These are phyloP conservation scores for Clytia hemisphaerica DNA, from an alignment of 30 jellyfish, hydroid and myxozoan genomes.

Conservation along the genomic window DNA sequence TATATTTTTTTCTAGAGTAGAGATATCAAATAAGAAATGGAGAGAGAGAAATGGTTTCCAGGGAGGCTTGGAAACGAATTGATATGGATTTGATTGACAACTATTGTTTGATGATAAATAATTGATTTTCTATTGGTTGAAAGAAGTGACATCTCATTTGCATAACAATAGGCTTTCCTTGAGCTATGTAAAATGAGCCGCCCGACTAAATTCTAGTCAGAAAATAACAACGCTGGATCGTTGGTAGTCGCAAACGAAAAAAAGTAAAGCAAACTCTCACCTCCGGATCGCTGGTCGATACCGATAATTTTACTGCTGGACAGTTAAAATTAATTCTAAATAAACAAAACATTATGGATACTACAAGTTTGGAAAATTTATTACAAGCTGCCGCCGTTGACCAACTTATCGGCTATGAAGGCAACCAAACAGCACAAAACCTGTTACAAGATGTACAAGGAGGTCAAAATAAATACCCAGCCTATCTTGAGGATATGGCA, in stretches of 20 bases:
- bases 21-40: too few species aligned
- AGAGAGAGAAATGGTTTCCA: too few species aligned
- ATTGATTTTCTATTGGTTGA: too few species aligned
- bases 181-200: not conserved
- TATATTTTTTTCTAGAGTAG: too few species aligned
- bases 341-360: slow-evolving; percentile 15
- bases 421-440: slow-evolving; percentile 23
- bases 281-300: slow-evolving; percentile 47
- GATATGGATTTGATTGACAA: too few species aligned
- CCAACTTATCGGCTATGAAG: slow-evolving; percentile 78
- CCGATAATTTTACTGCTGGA: slow-evolving; percentile 33
- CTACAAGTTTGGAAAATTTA: slow-evolving; percentile 61
- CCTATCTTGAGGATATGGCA: slow-evolving; percentile 52
- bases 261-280: not conserved
- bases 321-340: slow-evolving; percentile 8
- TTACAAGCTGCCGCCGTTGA: slow-evolving; percentile 94
- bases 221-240: slow-evolving; percentile 36
- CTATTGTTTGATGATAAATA: too few species aligned
- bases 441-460: slow-evolving; percentile 35
- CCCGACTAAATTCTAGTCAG: not conserved
- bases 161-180: not conserved
- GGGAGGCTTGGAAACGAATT: too few species aligned
- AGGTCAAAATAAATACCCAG: slow-evolving; percentile 47
- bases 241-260: slow-evolving; percentile 9
- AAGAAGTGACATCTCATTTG: too few species aligned